These are phyloP conservation scores for Periplaneta americana DNA, from an alignment of 1,140 invertebrate species.

Conservation along the genomic window DNA sequence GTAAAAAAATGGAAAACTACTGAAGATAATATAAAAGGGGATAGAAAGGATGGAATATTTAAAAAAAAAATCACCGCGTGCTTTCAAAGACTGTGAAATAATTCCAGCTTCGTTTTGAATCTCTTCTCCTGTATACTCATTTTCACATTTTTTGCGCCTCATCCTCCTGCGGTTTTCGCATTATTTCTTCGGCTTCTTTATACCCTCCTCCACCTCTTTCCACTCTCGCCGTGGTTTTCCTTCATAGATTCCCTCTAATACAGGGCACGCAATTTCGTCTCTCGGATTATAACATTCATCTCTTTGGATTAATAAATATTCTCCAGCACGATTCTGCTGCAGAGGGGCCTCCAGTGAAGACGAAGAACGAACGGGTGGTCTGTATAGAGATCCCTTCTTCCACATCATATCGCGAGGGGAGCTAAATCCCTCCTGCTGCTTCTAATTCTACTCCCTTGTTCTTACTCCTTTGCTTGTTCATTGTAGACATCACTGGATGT, in stretches of 20 bases:
- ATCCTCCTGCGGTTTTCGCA: background rate
- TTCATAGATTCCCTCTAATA: background rate
- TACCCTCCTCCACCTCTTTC: background rate
- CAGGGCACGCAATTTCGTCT: background rate
- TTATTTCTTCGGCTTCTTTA: background rate
- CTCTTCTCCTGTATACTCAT: background rate
- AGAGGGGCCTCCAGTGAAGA: too few species aligned
- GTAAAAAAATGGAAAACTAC: background rate
- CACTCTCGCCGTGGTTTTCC: background rate
- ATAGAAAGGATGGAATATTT: background rate
- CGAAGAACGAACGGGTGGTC: background rate
- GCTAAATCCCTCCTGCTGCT: background rate
- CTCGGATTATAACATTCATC: background rate
- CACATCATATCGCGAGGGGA: background rate
- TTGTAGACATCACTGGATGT: background rate
- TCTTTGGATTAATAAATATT: background rate
- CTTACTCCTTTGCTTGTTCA: background rate
- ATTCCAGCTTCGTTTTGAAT: background rate
- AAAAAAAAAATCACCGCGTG: background rate
- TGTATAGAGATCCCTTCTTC: background rate
- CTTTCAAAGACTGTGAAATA: background rate
- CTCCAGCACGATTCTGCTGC: background rate
- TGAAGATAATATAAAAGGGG: background rate
- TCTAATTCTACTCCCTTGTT: background rate
- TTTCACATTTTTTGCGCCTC: background rate